phyloP scores from a whole-genome alignment of 1,140 invertebrate genomes.

The Lethocerus indicus region DNA sequence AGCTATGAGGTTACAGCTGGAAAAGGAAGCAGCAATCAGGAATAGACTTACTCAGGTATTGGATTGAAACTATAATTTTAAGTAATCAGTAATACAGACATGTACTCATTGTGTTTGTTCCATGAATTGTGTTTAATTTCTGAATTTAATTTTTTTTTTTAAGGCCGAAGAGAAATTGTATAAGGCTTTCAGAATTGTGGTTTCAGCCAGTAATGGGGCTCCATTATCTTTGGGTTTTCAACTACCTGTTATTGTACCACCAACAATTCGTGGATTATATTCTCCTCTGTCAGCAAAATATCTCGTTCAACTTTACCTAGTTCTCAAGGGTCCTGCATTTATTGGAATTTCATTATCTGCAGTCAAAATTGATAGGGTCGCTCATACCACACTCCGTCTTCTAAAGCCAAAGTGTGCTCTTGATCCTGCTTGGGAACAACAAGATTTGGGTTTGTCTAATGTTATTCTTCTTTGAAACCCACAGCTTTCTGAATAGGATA shows the following conservation, averaged over 20 bases:
- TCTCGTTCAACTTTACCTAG: constrained; percentile 39
- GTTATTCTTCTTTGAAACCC: not conserved
- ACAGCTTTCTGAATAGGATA: not conserved
- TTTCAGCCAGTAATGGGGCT: constrained; percentile 29
- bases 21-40: constrained; percentile 68
- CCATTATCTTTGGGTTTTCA: constrained; percentile 21
- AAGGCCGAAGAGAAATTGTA: constrained; percentile 15
- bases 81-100: not conserved
- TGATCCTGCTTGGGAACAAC: constrained; percentile 57
- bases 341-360: not conserved
- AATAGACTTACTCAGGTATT: constrained; percentile 39
- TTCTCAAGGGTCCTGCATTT: constrained; percentile 26
- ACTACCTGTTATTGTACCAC: constrained; percentile 35
- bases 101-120: constrained; percentile 1
- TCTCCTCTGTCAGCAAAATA: constrained; percentile 51
- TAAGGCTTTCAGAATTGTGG: constrained; percentile 38
- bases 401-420: constrained; percentile 64
- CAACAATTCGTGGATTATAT: constrained; percentile 40
- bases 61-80: constrained; percentile 2
- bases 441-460: constrained; percentile 31
- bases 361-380: constrained; percentile 24
- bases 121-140: not conserved
- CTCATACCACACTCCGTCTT: constrained; percentile 47
- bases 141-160: constrained; percentile 11
- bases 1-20: constrained; percentile 65